Percentiles rank a stretch among this genome's conserved stretches.
Evolutionary conservation across 2,797 vertebrate genomes (phyloP).

Genomic region (Enteromius fasciolatus): DNA sequence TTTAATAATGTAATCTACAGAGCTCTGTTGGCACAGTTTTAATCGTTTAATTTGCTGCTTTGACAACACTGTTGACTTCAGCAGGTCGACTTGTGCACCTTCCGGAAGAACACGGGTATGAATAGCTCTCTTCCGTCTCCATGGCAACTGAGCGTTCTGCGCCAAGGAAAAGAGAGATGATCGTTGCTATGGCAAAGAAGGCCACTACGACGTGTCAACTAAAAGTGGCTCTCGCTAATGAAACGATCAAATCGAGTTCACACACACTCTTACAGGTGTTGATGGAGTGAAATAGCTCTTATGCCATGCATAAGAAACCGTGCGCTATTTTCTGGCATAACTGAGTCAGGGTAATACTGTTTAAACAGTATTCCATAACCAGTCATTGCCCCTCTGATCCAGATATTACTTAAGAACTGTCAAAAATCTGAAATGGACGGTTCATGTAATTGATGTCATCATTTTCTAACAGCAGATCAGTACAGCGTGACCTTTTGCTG

Average conservation of each 20-base stretch:
- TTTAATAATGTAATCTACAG: background rate
- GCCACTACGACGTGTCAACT: constrained; percentile 66
- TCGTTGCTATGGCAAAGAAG: constrained; percentile 73
- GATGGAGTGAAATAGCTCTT: constrained; percentile 8
- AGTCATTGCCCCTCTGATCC: background rate
- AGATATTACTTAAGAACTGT: background rate
- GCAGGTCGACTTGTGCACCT: constrained; percentile 38
- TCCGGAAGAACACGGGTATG: constrained; percentile 32
- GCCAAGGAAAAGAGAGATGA: constrained; percentile 62
- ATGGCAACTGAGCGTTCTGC: constrained; percentile 71
- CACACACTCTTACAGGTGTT: constrained; percentile 65
- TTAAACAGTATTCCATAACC: background rate
- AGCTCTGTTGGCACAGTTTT: background rate
- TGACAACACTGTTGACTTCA: constrained; percentile 56
- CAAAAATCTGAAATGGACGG: background rate
- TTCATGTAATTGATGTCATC: background rate
- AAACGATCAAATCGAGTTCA: constrained; percentile 58
- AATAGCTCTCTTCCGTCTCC: constrained; percentile 67
- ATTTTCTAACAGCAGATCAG: background rate
- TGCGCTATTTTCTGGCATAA: background rate
- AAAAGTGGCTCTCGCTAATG: constrained; percentile 63
- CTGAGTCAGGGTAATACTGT: background rate
- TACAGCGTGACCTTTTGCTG: background rate
- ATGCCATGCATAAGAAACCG: background rate
- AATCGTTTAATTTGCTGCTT: background rate